Conservation (phyloP, 2,797 vertebrate genomes). For the Knipowitschia caucasica region DNA sequence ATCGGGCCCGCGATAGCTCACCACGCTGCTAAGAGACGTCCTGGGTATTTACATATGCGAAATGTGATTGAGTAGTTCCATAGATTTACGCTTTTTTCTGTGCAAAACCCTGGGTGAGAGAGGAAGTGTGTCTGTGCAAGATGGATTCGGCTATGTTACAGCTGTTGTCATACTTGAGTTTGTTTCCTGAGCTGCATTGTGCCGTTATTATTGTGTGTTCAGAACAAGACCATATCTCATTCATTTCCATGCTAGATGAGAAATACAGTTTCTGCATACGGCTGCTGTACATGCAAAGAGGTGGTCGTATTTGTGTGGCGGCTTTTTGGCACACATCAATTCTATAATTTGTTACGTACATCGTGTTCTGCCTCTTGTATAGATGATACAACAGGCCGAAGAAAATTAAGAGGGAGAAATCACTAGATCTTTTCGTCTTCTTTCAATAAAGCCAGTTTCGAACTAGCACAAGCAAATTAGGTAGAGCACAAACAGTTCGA, state of each 20-base stretch:
- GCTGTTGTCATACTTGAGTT: constrained; percentile 33
- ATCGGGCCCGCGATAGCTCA: constrained; percentile 56
- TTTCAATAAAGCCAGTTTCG: too few relatives aligned
- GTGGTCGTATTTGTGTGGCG: constrained; percentile 16
- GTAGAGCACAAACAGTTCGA: too few relatives aligned
- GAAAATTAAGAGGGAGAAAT: too few relatives aligned
- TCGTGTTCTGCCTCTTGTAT: neutral
- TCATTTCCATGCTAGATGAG: constrained; percentile 22
- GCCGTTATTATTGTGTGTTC: constrained; percentile 20
- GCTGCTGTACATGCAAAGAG: constrained; percentile 19
- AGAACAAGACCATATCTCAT: constrained; percentile 29
- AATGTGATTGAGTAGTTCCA: constrained; percentile 80
- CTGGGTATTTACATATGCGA: constrained; percentile 77
- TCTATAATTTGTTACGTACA: neutral
- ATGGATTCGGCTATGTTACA: constrained; percentile 24
- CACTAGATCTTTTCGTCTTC: too few relatives aligned
- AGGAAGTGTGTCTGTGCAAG: constrained; percentile 20
- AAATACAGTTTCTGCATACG: too few relatives aligned
- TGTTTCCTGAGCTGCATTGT: constrained; percentile 23
- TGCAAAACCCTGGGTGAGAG: constrained; percentile 40
- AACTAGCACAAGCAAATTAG: too few relatives aligned
- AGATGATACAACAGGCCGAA: neutral
- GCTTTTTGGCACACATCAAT: neutral
- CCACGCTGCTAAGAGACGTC: constrained; percentile 46
- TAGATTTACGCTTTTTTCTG: constrained; percentile 61